Conservation (phyloP, 2,797 vertebrate species). For the Arctocebus calabarensis region DNA sequence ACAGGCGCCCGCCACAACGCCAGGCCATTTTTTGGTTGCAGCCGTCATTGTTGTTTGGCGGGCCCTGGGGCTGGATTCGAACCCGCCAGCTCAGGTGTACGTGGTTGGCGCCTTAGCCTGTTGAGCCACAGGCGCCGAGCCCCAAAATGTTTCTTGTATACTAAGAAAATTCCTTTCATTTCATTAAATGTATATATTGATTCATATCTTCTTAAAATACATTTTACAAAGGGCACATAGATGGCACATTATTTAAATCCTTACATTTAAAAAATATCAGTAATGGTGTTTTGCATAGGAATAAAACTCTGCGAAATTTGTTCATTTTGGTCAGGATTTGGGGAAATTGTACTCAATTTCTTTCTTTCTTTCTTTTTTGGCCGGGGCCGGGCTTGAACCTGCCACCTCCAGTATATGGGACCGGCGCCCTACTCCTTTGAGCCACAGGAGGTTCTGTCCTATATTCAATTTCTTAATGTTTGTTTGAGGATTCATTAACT, state of each 20-base stretch:
- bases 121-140: too few species aligned
- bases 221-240: background rate
- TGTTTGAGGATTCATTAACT: background rate
- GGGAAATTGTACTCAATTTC: constrained; percentile 8
- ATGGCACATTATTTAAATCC: background rate
- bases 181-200: background rate
- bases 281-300: background rate
- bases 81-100: too few species aligned
- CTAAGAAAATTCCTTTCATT: background rate
- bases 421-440: too few species aligned
- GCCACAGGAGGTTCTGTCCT: too few species aligned
- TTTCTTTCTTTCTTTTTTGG: background rate
- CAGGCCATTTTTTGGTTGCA: too few species aligned
- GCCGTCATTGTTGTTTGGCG: too few species aligned
- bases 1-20: too few species aligned
- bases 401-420: too few species aligned
- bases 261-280: constrained; percentile 2
- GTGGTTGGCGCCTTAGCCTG: too few species aligned
- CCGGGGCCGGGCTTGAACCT: too few species aligned
- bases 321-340: constrained; percentile 21
- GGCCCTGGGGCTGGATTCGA: too few species aligned
- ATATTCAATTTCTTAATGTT: background rate
- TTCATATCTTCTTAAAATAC: background rate
- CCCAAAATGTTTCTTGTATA: too few species aligned
- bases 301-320: background rate